These are phyloP conservation scores for Strix aluco DNA, from an alignment of 2,113 vertebrate species.

Conservation along the genomic window DNA sequence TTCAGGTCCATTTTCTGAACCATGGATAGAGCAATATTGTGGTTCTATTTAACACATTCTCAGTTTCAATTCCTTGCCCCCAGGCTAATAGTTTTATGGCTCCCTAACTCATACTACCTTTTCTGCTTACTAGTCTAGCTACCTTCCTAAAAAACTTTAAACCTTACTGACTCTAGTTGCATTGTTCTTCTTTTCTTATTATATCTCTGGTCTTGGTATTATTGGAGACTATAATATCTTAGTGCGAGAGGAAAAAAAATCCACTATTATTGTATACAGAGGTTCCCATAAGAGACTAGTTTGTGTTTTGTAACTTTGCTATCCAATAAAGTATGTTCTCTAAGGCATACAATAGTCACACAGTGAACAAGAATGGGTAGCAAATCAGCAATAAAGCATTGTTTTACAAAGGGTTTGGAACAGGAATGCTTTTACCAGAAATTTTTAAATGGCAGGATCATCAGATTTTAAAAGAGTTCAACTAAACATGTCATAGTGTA, in stretches of 20 bases:
- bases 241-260: background rate
- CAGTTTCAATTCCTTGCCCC: background rate
- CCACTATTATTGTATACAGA: background rate
- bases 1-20: background rate
- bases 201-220: background rate
- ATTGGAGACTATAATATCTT: background rate
- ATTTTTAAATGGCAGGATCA: background rate
- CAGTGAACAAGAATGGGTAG: background rate
- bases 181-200: background rate
- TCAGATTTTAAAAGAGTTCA: background rate
- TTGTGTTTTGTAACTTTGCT: background rate
- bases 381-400: background rate
- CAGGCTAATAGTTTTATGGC: background rate
- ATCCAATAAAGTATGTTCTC: background rate
- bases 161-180: background rate
- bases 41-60: constrained; percentile 3
- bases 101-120: background rate
- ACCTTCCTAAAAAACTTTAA: background rate
- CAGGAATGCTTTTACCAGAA: background rate
- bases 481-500: background rate
- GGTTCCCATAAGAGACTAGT: background rate
- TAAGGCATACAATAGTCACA: background rate
- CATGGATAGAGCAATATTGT: background rate
- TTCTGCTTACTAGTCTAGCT: background rate
- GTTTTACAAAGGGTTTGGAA: background rate